Evolutionary conservation across 2,113 vertebrate genomes (phyloP), one percentile per base, ranked within the genome.

Genomic region (Hydropotes inermis): DNA sequence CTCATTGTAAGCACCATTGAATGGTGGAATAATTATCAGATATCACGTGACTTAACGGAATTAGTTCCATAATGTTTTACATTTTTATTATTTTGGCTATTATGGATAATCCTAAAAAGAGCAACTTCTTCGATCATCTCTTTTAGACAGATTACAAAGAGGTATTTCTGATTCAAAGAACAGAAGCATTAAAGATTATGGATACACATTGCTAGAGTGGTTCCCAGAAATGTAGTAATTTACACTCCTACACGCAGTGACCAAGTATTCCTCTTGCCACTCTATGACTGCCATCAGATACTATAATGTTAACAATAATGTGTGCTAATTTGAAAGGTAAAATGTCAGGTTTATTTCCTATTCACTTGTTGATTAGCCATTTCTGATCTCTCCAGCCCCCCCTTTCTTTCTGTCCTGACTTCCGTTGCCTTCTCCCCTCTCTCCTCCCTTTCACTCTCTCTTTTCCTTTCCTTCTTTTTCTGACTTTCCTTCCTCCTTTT

Each of bases 81-180:
- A 82, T 43, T 94, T 87, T 85, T 67, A 47, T 87, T 74, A 70
- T 94, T 94, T 97, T 90, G 76, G 30, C 52, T 89, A 79, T 60
- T 91, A 54, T 21, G 76, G 91, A 67, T 85, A 94, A 79, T 94
- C 47, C 76, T 81, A 45, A 61, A 87, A 85, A 95, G 55, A 87
- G 85, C 1, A n/a, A 82, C 76, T 67, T 94, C 92, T 87, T n/a
- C n/a, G 9, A 91, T 70, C 76, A 45, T 36, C 85, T 83, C 84
- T 52, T 88, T 43, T 86, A 52, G 54, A 60, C 6, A 52, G 67
- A 83, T 67, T 90, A 58, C 43, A 47, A 86, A 87, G 82, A 55
- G 61, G 3, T 70, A 43, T 91, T 95, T 94, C 82, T 86, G 25
- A 4, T 82, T 92, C 23, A 39, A 94, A 90, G 76, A 52, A 45